phyloP scores from a whole-genome alignment of 1,140 invertebrate genomes.

The Cotesia vestalis region DNA sequence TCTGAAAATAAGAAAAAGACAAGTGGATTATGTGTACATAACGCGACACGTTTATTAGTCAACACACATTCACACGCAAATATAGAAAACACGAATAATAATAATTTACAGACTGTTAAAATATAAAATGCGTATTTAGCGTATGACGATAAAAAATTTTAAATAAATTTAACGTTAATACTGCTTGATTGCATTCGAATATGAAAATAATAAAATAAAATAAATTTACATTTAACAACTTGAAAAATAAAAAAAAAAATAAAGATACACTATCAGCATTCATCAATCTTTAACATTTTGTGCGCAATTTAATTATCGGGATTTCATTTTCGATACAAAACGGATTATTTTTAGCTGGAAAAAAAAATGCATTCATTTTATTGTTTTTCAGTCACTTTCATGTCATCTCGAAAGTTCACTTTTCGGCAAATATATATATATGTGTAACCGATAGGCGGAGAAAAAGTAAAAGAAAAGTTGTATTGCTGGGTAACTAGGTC shows the following conservation, averaged over 20 bases:
- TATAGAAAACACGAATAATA: slow-evolving; percentile 29
- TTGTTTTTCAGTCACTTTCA: slow-evolving; percentile 9
- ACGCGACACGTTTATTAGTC: slow-evolving; percentile 24
- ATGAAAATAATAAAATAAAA: neutral
- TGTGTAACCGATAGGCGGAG: slow-evolving; percentile 39
- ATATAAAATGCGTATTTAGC: slow-evolving; percentile 8
- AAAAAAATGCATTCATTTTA: slow-evolving; percentile 4
- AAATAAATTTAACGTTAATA: neutral
- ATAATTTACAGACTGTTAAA: slow-evolving; percentile 33
- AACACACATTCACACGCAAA: slow-evolving; percentile 7
- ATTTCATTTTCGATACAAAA: too few relatives aligned
- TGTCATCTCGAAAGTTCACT: slow-evolving; percentile 19
- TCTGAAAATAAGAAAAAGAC: slow-evolving; percentile 9
- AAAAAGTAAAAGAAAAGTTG: slow-evolving; percentile 59
- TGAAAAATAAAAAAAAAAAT: slow-evolving; percentile 17
- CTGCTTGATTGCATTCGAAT: neutral
- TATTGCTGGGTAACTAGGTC: slow-evolving; percentile 54
- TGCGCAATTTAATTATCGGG: neutral
- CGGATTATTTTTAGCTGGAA: neutral
- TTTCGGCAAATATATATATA: neutral
- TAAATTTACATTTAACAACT: slow-evolving; percentile 6
- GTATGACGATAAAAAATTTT: neutral
- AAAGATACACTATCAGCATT: neutral
- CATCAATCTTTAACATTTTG: neutral
- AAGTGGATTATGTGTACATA: slow-evolving; percentile 21